Evolutionary conservation across 2,888 invertebrate genomes (phyloP), one percentile per base, ranked within the genome.

Genomic region (Mactromeris polynyma): DNA sequence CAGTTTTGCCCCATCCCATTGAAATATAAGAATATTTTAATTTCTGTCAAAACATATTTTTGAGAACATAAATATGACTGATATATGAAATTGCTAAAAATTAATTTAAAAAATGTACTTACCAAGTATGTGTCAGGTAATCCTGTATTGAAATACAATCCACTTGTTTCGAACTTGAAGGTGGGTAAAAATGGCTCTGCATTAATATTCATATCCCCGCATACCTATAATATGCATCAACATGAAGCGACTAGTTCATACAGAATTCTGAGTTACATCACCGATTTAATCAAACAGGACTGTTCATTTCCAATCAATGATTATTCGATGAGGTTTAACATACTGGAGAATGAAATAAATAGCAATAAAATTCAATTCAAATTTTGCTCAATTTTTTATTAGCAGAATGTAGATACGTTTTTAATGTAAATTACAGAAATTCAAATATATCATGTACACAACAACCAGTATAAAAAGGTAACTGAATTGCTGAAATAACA

Each of bases 191-290:
- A 83, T 31, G 83, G 83, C 21, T 73, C 83, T 36, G 83, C 83
- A 83, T 83, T 46, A 73, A 83, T 83, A 77, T 83, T 83, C 83
- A 83, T 83, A 83, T 83, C 83, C 83, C 42, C 11, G 6, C 36
- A 73, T 31, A 42, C 42, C 38, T 38, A 40, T 40, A 40, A 69
- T 69, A 73, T 73, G n/a, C 73, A 73, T 73, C 31, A 33, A 73
- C 79, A 42, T 40, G 42, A 79, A 79, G 11, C 1, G 77, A 21
- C 36, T 21, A n/a, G 17, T 19, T 77, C 36, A 77, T 19, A 36
- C 19, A 38, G 2, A 33, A 33, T 36, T 36, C 77, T 38, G 19
- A 2, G 36, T 33, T 40, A 40, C 38, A 77, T 38, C 36, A 77
- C 38, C 9, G 38, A 77, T 40, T 21, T 21, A 21, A 77, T 77